Conservation (phyloP, 2,888 invertebrate genomes). For the Leptura quadrifasciata region DNA sequence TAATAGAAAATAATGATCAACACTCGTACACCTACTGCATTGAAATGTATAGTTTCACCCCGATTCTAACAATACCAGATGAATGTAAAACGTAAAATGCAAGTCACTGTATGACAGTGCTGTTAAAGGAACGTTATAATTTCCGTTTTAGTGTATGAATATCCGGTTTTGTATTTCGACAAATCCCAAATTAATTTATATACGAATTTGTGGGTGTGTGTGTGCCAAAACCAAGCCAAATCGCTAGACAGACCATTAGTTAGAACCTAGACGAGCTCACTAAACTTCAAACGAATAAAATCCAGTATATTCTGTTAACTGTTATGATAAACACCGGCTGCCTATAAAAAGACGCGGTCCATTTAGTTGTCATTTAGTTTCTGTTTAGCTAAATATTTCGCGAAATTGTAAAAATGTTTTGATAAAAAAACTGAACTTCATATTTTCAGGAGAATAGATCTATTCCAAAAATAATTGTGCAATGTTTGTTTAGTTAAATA, state of each 20-base stretch:
- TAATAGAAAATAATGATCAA: not conserved
- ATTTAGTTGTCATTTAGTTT: constrained; percentile 21
- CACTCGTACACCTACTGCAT: not conserved
- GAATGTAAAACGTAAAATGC: constrained; percentile 43
- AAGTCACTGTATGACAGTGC: constrained; percentile 55
- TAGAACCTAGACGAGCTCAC: constrained; percentile 44
- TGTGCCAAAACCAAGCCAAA: constrained; percentile 45
- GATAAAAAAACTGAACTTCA: not conserved
- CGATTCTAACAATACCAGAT: constrained; percentile 15
- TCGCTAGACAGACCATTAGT: constrained; percentile 43
- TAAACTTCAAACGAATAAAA: constrained; percentile 39
- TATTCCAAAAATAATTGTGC: not conserved
- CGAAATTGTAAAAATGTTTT: not conserved
- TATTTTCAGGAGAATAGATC: not conserved
- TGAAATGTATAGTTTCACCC: constrained; percentile 8
- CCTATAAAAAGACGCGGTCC: not conserved
- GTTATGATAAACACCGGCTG: not conserved
- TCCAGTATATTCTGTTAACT: constrained; percentile 12
- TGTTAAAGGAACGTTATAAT: constrained; percentile 56
- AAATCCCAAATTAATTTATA: constrained; percentile 44
- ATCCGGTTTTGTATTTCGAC: constrained; percentile 53
- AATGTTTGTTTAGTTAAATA: not conserved
- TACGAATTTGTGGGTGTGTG: constrained; percentile 29
- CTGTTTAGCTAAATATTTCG: constrained; percentile 1
- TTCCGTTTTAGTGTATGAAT: constrained; percentile 58